These are phyloP conservation scores for Mystacides longicornis DNA, from an alignment of 2,888 invertebrate species.

Conservation along the genomic window DNA sequence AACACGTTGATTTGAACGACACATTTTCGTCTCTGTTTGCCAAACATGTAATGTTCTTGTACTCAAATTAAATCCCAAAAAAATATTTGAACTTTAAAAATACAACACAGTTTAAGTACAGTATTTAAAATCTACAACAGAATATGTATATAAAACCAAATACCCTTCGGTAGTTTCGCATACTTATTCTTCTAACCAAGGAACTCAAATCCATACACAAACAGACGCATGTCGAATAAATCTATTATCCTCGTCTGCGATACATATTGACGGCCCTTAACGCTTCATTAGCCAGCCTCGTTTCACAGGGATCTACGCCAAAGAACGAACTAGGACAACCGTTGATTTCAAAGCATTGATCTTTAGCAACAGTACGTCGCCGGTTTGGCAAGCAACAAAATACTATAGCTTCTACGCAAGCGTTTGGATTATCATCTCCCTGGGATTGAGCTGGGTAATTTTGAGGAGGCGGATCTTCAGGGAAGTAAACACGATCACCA, in stretches of 20 bases:
- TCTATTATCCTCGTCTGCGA: not conserved
- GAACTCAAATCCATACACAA: not conserved
- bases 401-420: not conserved
- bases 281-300: not conserved
- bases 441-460: no score
- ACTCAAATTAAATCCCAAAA: no score
- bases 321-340: conserved; percentile 69
- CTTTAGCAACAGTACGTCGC: not conserved
- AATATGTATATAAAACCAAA: no score
- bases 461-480: no score
- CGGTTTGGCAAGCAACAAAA: not conserved
- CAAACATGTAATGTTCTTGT: no score
- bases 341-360: conserved; percentile 60
- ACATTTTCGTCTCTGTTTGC: no score
- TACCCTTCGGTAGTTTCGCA: no score
- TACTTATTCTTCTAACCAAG: not conserved
- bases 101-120: no score
- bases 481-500: no score
- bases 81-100: no score
- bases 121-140: no score
- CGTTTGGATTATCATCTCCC: not conserved
- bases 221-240: not conserved
- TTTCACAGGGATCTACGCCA: conserved; percentile 58
- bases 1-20: no score
- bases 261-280: not conserved